Base-by-base conservation (phyloP, 1,140 invertebrate species). In the Ips nitidus region DNA sequence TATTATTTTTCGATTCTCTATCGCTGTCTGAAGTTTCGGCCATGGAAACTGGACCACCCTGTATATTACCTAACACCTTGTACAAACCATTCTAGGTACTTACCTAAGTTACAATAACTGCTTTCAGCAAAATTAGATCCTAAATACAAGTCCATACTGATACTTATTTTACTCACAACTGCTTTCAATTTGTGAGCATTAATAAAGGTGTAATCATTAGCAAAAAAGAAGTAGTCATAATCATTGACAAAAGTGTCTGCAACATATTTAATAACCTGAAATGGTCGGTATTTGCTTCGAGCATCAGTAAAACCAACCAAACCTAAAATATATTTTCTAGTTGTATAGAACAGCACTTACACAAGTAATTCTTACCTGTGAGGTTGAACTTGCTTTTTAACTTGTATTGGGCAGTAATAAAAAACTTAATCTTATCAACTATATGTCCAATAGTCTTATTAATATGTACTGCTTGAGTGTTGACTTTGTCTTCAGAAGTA, bases 191-290 rank as follows among this genome's bases (percentile, higher is more conserved):
- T 86, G 63, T 88, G 85, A 0, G 87, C 90, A 79, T 94, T 90
- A 36, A 97, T 82, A 78, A 91, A 96, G 4, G 88, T 90, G 6
- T 85, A 86, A 81, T 97, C 94, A 40, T 90, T 90, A 2, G 92
- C 86, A 40, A 98, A 83, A 77, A 94, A 91, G 81, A 94, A 97
- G 80, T 92, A 98, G 81, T 97, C 93, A 82, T 90, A 97, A 69
- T 92, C 90, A 62, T 95, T 89, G 5, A 92, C 79, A 81, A 92
- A 95, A 78, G 94, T 94, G 69, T 96, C 94, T 22, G 88, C 88
- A 3, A 97, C 88, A 76, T 97, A 97, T 78, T 95, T 94, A 39
- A 98, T 83, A 2, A 92, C 86, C 76, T 95, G 91, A 80, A 93
- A 93, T 1, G 91, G 89, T 74, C 90, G 88, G 2, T 92, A 81